Conservation (phyloP, 1,140 invertebrate species). For the Parapsyche elsis region DNA sequence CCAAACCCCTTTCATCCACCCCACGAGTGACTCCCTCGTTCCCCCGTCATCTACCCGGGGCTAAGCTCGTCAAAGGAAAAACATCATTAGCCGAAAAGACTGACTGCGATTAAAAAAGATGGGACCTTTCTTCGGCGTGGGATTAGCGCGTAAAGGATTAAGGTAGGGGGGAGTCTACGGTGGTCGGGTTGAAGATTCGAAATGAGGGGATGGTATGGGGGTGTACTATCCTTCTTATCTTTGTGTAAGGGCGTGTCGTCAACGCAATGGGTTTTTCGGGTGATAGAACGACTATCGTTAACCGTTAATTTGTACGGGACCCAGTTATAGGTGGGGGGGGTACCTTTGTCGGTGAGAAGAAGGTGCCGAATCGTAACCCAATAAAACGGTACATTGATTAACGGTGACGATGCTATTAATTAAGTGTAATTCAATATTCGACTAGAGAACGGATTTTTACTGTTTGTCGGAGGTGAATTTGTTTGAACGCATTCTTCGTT, state of each 20-base stretch:
- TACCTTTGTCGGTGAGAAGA: neutral
- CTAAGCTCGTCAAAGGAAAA: neutral
- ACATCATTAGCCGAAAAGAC: neutral
- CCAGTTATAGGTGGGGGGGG: neutral
- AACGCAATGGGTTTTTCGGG: conserved; percentile 9
- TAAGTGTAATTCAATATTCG: neutral
- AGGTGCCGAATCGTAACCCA: neutral
- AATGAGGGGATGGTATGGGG: neutral
- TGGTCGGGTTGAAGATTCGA: neutral
- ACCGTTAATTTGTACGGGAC: conserved; percentile 22
- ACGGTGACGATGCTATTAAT: neutral
- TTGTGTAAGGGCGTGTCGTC: conserved; percentile 10
- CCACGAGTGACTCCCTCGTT: neutral
- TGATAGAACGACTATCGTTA: conserved; percentile 32
- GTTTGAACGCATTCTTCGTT: too few species aligned
- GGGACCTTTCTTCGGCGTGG: conserved; percentile 2
- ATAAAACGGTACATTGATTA: conserved; percentile 30
- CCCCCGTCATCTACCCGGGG: too few species aligned
- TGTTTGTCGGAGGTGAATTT: too few species aligned
- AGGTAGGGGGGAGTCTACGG: neutral
- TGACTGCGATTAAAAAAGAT: neutral
- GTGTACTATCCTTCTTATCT: neutral
- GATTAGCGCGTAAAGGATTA: conserved; percentile 20
- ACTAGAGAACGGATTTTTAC: too few species aligned
- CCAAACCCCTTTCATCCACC: neutral